Conservation (phyloP, 2,888 invertebrate species). For the Candidula unifasciata region DNA sequence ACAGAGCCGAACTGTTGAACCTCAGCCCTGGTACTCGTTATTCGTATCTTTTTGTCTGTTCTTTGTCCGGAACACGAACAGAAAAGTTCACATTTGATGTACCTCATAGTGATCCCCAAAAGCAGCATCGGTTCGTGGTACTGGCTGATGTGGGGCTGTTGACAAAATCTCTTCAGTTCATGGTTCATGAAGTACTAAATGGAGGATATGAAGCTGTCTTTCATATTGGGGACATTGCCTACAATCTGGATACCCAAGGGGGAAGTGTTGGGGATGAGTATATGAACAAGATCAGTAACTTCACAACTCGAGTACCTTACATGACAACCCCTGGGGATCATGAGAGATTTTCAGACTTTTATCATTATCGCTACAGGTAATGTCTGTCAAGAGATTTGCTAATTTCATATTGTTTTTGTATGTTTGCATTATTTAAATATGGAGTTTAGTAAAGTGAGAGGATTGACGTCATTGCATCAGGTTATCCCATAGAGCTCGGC, state of each 20-base stretch:
- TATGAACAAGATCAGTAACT: constrained; percentile 68
- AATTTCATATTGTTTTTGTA: constrained; percentile 57
- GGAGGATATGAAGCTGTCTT: constrained; percentile 67
- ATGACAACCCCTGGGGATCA: constrained; percentile 74
- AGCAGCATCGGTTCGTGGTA: constrained; percentile 69
- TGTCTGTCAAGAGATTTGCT: constrained; percentile 44
- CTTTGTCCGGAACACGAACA: constrained; percentile 58
- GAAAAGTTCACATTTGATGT: constrained; percentile 71
- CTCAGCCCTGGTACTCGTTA: constrained; percentile 63
- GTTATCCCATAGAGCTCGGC: too few species aligned
- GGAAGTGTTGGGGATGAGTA: constrained; percentile 73
- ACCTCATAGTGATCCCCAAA: constrained; percentile 62
- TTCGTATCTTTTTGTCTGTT: constrained; percentile 64
- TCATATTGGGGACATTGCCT: constrained; percentile 75
- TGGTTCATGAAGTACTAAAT: constrained; percentile 66
- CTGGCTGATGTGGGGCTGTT: constrained; percentile 74
- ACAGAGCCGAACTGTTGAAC: constrained; percentile 63
- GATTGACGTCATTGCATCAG: too few species aligned
- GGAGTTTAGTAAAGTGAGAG: too few species aligned
- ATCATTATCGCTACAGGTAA: constrained; percentile 69
- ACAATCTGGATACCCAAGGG: constrained; percentile 69
- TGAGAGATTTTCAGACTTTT: constrained; percentile 61
- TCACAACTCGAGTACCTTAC: constrained; percentile 73
- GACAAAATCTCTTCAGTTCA: constrained; percentile 61
- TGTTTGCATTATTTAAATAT: too few species aligned